These are phyloP conservation scores for Microdon myrmicae DNA, from an alignment of 2,888 invertebrate species.

Conservation along the genomic window DNA sequence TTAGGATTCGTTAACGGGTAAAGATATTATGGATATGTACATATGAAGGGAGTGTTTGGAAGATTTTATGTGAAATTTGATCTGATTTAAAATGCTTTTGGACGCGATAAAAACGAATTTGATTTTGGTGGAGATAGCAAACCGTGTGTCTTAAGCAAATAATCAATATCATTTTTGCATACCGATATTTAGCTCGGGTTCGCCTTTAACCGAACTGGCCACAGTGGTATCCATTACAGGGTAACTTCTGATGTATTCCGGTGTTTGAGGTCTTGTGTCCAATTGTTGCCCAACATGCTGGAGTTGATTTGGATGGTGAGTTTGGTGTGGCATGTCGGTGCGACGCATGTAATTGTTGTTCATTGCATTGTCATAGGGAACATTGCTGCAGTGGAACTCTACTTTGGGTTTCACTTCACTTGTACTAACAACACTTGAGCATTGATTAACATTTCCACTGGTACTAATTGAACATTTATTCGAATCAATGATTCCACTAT, in stretches of 20 bases:
- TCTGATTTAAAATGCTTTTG: no score
- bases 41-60: no score
- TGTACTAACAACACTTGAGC: constrained; percentile 43
- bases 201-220: constrained; percentile 66
- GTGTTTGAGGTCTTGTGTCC: constrained; percentile 64
- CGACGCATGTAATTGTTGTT: constrained; percentile 35
- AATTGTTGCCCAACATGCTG: constrained; percentile 58
- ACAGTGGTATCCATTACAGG: constrained; percentile 68
- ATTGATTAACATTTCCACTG: constrained; percentile 29
- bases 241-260: constrained; percentile 66
- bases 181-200: constrained; percentile 67
- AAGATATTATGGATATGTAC: no score
- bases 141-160: no score
- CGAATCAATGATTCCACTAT: constrained; percentile 26
- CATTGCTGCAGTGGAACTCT: constrained; percentile 19
- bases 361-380: constrained; percentile 37
- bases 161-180: no score
- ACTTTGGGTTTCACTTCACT: constrained; percentile 40
- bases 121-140: no score
- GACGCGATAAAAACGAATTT: no score
- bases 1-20: no score
- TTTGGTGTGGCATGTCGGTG: constrained; percentile 20
- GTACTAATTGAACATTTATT: constrained; percentile 44
- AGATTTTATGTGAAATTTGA: no score
- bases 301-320: constrained; percentile 22